Conservation (phyloP, 2,888 invertebrate genomes). For the Blomia tropicalis region DNA sequence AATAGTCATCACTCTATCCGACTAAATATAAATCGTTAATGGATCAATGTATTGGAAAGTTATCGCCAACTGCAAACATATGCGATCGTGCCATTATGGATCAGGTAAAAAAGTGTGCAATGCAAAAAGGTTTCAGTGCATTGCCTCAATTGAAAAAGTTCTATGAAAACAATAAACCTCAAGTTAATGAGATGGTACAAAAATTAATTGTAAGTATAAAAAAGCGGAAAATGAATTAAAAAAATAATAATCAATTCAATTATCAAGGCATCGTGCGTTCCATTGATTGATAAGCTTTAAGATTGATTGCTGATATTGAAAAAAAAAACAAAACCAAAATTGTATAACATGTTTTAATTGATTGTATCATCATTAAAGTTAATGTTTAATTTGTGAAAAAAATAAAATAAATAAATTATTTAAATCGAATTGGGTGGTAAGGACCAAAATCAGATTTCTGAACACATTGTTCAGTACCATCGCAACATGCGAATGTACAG, state of each 20-base stretch:
- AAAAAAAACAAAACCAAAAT: too few species aligned
- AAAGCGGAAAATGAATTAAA: too few species aligned
- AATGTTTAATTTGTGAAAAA: neutral
- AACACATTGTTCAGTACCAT: too few species aligned
- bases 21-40: neutral
- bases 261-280: slow-evolving; percentile 7
- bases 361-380: too few species aligned
- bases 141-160: neutral
- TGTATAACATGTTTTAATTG: too few species aligned
- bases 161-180: neutral
- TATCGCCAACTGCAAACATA: neutral
- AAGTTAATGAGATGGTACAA: neutral
- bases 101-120: slow-evolving; percentile 1
- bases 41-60: neutral
- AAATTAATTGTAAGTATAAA: slow-evolving; percentile 8
- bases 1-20: neutral
- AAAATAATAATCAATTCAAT: neutral
- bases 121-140: neutral
- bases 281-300: neutral
- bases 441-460: too few species aligned
- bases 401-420: too few species aligned
- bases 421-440: too few species aligned
- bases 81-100: neutral
- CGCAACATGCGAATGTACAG: too few species aligned
- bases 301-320: too few species aligned